Evolutionary conservation across 2,113 vertebrate species (phyloP).

Genomic region (Chlamydotis undulata): DNA sequence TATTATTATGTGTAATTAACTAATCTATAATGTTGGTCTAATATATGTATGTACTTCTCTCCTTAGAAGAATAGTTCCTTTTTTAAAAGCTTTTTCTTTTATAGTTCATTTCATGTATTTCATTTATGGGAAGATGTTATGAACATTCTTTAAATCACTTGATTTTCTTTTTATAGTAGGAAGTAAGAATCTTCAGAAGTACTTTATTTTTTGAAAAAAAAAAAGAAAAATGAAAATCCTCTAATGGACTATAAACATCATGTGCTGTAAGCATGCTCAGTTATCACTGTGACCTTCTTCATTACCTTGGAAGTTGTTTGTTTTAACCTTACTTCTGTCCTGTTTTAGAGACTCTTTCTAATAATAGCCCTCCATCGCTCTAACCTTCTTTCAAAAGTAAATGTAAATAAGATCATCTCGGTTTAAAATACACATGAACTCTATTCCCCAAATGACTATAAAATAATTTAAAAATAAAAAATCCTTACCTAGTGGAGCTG

Average conservation of each 20-base stretch:
- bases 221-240: background rate
- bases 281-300: conserved; percentile 13
- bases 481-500: conserved; percentile 51
- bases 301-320: background rate
- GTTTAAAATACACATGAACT: background rate
- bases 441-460: background rate
- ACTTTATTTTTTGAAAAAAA: background rate
- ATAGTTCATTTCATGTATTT: background rate
- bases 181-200: background rate
- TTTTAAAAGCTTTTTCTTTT: conserved; percentile 25
- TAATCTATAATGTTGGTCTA: conserved; percentile 15
- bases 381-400: background rate
- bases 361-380: background rate
- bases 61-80: background rate
- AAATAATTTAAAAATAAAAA: conserved; percentile 30
- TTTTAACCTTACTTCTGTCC: background rate
- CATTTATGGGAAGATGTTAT: background rate
- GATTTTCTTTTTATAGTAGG: background rate
- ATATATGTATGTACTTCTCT: background rate
- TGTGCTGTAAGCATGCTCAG: background rate
- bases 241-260: background rate
- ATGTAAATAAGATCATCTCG: background rate
- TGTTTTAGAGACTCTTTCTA: background rate
- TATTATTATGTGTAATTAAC: conserved; percentile 45
- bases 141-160: background rate